These are phyloP conservation scores for Pristionchus entomophagus DNA, from an alignment of 2,888 invertebrate species.

Conservation along the genomic window DNA sequence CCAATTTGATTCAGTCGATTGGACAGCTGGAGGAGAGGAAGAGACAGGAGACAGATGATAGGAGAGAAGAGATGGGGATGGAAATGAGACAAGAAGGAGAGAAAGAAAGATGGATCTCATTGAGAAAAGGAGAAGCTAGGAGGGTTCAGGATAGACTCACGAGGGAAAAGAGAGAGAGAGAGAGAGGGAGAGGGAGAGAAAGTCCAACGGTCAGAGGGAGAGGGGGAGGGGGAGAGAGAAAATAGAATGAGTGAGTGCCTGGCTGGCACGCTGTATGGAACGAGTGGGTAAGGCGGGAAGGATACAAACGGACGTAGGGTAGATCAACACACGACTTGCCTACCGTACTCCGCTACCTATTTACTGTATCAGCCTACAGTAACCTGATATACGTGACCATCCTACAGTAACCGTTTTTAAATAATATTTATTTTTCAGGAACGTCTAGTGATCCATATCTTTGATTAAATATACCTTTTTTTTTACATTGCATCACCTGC, in stretches of 20 bases:
- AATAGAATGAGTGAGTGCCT: constrained; percentile 32
- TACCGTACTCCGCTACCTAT: too few relatives aligned
- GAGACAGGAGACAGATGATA: not conserved
- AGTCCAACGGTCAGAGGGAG: not conserved
- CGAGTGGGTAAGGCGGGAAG: not conserved
- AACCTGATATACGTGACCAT: too few relatives aligned
- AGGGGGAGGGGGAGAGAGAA: not conserved
- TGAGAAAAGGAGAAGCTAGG: not conserved
- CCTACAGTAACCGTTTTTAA: too few relatives aligned
- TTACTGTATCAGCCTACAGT: too few relatives aligned
- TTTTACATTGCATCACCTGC: too few relatives aligned
- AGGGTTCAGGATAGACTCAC: not conserved
- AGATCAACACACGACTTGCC: too few relatives aligned
- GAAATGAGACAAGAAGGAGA: not conserved
- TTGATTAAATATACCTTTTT: too few relatives aligned
- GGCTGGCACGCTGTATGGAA: constrained; percentile 25
- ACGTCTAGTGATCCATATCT: too few relatives aligned
- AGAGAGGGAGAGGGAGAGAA: not conserved
- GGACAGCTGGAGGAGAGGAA: not conserved
- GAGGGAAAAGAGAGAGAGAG: not conserved
- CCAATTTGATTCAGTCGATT: not conserved
- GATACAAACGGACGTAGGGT: not conserved
- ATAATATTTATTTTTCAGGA: too few relatives aligned
- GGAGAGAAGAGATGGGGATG: not conserved
- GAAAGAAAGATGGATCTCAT: not conserved